Evolutionary conservation across 2,797 vertebrate genomes (phyloP).

Genomic region (Mus minutoides): DNA sequence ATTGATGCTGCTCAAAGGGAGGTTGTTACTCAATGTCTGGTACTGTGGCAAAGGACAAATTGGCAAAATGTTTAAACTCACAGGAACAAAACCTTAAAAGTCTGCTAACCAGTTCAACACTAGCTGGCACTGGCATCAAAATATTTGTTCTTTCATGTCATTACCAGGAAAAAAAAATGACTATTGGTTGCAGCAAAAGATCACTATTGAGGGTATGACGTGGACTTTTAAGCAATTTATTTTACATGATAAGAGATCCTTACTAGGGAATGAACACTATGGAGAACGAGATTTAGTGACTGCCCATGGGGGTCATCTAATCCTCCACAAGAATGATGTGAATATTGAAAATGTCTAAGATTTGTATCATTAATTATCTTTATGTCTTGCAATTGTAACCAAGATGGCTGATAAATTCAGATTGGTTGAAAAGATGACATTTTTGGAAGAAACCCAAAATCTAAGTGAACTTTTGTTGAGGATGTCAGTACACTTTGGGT

Average conservation of each 20-base stretch:
- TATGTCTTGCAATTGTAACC: conserved; percentile 23
- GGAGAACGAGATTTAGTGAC: conserved; percentile 27
- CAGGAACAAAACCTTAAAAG: conserved; percentile 55
- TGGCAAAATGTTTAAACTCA: conserved; percentile 53
- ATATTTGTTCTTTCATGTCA: conserved; percentile 46
- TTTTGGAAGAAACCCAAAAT: conserved; percentile 59
- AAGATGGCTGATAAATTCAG: conserved; percentile 18
- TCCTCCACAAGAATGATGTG: background rate
- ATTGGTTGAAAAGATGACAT: conserved; percentile 46
- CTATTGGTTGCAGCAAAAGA: conserved; percentile 45
- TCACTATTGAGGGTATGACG: conserved; percentile 28
- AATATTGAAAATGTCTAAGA: conserved; percentile 66
- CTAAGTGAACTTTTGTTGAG: conserved; percentile 55
- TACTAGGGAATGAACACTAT: background rate
- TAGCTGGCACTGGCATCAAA: background rate
- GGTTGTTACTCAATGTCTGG: conserved; percentile 45
- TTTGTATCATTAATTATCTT: conserved; percentile 60
- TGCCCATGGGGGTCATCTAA: conserved; percentile 10
- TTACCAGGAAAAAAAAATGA: background rate
- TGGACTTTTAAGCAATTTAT: conserved; percentile 24
- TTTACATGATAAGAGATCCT: conserved; percentile 13
- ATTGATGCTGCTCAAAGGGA: background rate
- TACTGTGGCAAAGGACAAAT: conserved; percentile 41
- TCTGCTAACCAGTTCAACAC: background rate
- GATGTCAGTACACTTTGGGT: conserved; percentile 58